phyloP scores from a whole-genome alignment of 2,797 vertebrate genomes.

The Peromyscus nudipes region DNA sequence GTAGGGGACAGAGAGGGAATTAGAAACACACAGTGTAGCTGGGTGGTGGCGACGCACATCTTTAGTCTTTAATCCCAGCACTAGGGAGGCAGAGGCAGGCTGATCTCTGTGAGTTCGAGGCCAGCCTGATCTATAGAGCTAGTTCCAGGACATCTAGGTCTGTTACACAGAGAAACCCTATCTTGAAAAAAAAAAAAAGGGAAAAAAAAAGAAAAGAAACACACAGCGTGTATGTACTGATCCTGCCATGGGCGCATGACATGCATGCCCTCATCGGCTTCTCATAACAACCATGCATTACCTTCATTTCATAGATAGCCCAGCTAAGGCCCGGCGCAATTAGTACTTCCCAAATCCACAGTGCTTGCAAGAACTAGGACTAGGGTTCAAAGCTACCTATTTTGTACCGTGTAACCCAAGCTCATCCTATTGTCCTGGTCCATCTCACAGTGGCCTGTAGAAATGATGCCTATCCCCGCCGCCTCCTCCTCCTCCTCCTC shows the following conservation, averaged over 20 bases:
- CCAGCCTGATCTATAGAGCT: too few relatives aligned
- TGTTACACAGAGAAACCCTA: too few relatives aligned
- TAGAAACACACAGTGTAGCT: not conserved
- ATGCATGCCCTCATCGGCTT: not conserved
- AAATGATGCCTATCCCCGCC: not conserved
- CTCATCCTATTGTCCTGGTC: not conserved
- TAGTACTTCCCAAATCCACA: not conserved
- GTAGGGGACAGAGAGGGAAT: not conserved
- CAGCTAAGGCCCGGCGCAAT: not conserved
- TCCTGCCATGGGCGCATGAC: not conserved
- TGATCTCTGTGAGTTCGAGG: too few relatives aligned
- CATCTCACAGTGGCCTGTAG: not conserved
- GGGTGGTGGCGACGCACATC: too few relatives aligned
- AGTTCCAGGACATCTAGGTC: too few relatives aligned
- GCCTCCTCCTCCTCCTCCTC: not conserved
- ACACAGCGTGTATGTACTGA: rapidly evolving
- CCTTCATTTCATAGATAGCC: not conserved
- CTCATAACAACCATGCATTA: not conserved
- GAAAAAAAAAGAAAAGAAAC: not conserved
- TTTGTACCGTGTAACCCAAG: not conserved
- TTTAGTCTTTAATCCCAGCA: too few relatives aligned
- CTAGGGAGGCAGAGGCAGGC: too few relatives aligned
- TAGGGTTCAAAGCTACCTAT: not conserved
- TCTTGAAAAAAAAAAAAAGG: too few relatives aligned
- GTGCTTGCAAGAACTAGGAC: not conserved